A percentile compares a stretch with the other conserved stretches of the same genome.
Conservation (phyloP, 2,113 vertebrate species). For the Rhombomys opimus region DNA sequence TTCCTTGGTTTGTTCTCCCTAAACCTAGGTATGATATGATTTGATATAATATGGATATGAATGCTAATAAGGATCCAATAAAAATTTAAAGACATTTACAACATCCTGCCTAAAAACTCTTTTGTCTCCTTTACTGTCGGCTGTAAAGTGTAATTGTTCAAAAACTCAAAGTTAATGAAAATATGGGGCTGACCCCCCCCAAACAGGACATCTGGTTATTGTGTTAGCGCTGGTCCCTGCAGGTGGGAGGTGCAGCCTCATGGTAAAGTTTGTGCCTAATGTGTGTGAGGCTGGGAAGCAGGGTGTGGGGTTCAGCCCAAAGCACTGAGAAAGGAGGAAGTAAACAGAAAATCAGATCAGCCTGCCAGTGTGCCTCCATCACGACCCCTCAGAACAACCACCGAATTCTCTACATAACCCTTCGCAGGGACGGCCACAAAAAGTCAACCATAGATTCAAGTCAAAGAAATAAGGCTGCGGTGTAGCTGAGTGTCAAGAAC, state of each 20-base stretch:
- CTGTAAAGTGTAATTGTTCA: slow-evolving; percentile 43
- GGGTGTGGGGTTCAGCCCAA: not conserved
- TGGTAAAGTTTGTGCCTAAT: not conserved
- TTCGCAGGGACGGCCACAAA: not conserved
- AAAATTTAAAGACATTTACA: slow-evolving; percentile 6
- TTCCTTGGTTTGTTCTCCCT: not conserved
- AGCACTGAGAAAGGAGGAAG: not conserved
- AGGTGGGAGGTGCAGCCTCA: not conserved
- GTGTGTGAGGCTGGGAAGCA: not conserved
- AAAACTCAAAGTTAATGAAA: slow-evolving; percentile 73
- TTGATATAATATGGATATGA: not conserved
- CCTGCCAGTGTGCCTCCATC: not conserved
- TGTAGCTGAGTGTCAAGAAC: not conserved
- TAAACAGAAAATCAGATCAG: not conserved
- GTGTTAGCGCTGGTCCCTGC: slow-evolving; percentile 13
- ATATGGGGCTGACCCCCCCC: slow-evolving; percentile 45
- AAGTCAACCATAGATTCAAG: not conserved
- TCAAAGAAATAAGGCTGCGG: not conserved
- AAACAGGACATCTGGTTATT: slow-evolving; percentile 72
- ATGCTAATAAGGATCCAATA: slow-evolving; percentile 29
- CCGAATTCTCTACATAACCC: not conserved
- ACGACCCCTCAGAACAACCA: not conserved
- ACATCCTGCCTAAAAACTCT: slow-evolving; percentile 34
- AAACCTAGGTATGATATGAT: not conserved
- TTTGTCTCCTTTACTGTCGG: not conserved